Evolutionary conservation across 1,140 invertebrate species (phyloP).

Genomic region (Octopus sinensis): DNA sequence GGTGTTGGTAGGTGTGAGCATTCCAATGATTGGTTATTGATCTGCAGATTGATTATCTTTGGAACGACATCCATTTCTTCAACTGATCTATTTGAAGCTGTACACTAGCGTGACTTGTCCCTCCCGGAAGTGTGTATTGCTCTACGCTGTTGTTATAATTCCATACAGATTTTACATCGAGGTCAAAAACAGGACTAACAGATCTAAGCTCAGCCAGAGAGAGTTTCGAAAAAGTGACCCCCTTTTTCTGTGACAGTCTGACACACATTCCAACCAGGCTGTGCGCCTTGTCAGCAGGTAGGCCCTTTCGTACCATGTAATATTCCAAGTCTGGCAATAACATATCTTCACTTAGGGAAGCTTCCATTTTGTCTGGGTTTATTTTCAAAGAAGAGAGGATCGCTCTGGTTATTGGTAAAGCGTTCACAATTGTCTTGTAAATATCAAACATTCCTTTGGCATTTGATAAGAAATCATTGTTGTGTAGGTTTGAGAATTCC

Average conservation of each 20-base stretch:
- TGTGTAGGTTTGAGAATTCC: conserved; percentile 78
- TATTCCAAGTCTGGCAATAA: conserved; percentile 79
- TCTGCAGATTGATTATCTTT: not conserved
- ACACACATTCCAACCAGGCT: not conserved
- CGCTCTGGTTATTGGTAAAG: conserved; percentile 67
- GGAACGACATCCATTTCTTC: not conserved
- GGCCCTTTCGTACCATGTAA: conserved; percentile 72
- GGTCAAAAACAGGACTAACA: not conserved
- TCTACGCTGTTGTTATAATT: not conserved
- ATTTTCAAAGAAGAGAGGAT: conserved; percentile 67
- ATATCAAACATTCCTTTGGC: conserved; percentile 74
- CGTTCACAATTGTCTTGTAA: conserved; percentile 49
- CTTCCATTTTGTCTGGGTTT: conserved; percentile 57
- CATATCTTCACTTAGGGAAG: conserved; percentile 71
- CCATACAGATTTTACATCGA: not conserved
- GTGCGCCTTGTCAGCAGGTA: not conserved
- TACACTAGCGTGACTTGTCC: not conserved
- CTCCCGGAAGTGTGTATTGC: not conserved
- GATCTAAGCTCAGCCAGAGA: not conserved
- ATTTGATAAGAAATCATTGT: conserved; percentile 81
- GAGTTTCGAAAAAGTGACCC: not conserved
- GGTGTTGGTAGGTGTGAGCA: not conserved
- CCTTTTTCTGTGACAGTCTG: not conserved
- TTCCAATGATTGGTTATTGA: not conserved
- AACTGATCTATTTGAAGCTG: not conserved